Base-by-base conservation (phyloP, 2,888 invertebrate species). In the Nomada goodeniana region DNA sequence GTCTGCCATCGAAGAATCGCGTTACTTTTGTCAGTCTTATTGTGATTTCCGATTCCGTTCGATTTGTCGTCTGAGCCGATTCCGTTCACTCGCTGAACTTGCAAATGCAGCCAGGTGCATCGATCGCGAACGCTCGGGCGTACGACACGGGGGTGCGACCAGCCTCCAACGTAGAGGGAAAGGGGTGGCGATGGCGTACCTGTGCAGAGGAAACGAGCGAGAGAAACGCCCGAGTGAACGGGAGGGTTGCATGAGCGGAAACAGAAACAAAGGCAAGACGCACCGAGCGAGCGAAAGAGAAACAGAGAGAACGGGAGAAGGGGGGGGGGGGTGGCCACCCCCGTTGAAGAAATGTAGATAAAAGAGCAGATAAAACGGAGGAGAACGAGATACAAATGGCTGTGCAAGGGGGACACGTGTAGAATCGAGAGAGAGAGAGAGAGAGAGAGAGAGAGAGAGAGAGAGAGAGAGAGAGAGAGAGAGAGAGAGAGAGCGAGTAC, bases 31-130 rank as follows among this genome's bases (percentile, higher is more conserved):
- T 60, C 75, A 61, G 50, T 42, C 75, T 82, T 80, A 73, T 84
- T 84, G 81, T 61, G 81, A 87, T 84, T 84, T 72, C 64, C 79
- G 60, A 82, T 76, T 81, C 79, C 68, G 68, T 76, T 57, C 76
- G 78, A 86, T 84, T 86, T 84, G 78, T 76, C 76, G 80, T 75
- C 76, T 64, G 64, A 47, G 18, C 53, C 72, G 69, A 87, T 84
- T 81, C 76, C 74, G 72, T 69, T 82, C 79, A 59, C 36, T 64
- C 76, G 78, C 29, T 76, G 87, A 87, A 76, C 78, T 86, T 81
- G 81, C 84, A 86, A 83, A 86, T 76, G 78, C 78, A 69, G 76
- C 55, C 76, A 70, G 84, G 68, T 76, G 70, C 65, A 86, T 86
- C 79, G 87, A 87, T 86, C 84, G 77, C 61, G 50, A 63, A 53